Evolutionary conservation across 2,888 invertebrate genomes (phyloP).

Genomic region (Mythimna albipuncta): DNA sequence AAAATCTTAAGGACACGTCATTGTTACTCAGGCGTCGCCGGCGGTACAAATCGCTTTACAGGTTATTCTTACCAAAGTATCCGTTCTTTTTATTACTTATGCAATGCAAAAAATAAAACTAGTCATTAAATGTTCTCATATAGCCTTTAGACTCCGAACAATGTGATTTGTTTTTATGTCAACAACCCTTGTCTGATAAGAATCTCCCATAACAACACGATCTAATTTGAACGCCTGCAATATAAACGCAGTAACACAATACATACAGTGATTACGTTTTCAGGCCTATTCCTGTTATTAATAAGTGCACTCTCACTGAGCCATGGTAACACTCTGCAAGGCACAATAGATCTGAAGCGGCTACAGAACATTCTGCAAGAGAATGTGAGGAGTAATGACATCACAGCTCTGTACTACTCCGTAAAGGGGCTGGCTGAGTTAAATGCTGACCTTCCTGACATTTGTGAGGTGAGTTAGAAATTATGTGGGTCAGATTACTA

Average conservation of each 20-base stretch:
- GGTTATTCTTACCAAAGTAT: slow-evolving; percentile 54
- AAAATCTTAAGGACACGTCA: slow-evolving; percentile 80
- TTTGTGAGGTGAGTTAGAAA: slow-evolving; percentile 90
- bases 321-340: slow-evolving; percentile 81
- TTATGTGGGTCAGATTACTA: background rate
- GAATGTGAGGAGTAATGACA: slow-evolving; percentile 90
- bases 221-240: background rate
- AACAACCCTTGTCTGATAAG: slow-evolving; percentile 7
- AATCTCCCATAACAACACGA: background rate
- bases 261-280: slow-evolving; percentile 58
- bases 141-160: background rate
- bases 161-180: background rate
- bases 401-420: slow-evolving; percentile 93
- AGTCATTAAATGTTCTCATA: background rate
- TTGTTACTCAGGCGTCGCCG: slow-evolving; percentile 67
- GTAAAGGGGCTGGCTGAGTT: slow-evolving; percentile 93
- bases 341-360: slow-evolving; percentile 82
- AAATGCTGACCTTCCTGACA: slow-evolving; percentile 90
- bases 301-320: slow-evolving; percentile 75
- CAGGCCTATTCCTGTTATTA: slow-evolving; percentile 74
- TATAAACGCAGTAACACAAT: slow-evolving; percentile 6
- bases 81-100: background rate
- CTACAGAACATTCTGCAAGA: slow-evolving; percentile 84
- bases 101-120: background rate
- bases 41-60: slow-evolving; percentile 41